A percentile compares a stretch with the other conserved stretches of the same genome.
These are phyloP conservation scores for Oncorhynchus tshawytscha DNA, from an alignment of 2,113 vertebrate species.

Conservation along the genomic window DNA sequence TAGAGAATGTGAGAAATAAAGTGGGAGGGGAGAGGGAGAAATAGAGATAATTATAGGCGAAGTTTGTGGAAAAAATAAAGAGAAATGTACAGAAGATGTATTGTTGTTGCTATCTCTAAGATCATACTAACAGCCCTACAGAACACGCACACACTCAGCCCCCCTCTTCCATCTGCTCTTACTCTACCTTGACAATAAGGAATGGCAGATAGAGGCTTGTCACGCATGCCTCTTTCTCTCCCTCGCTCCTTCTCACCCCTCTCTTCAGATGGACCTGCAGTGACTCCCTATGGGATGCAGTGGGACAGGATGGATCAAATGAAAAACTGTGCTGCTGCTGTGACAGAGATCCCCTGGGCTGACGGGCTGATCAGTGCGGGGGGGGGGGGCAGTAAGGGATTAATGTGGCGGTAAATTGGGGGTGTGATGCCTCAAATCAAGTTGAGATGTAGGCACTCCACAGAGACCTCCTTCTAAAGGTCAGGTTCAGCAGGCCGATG, in stretches of 20 bases:
- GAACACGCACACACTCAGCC: neutral
- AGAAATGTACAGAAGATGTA: neutral
- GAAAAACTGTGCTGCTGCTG: constrained; percentile 16
- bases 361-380: neutral
- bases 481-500: constrained; percentile 23
- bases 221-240: neutral
- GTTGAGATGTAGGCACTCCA: neutral
- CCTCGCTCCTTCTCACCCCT: neutral
- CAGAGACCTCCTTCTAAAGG: constrained; percentile 29
- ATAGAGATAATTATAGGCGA: too few relatives aligned
- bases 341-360: constrained; percentile 7
- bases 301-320: constrained; percentile 7
- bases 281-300: constrained; percentile 2
- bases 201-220: neutral
- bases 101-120: neutral
- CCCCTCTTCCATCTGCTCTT: neutral
- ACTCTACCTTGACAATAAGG: neutral
- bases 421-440: constrained; percentile 41
- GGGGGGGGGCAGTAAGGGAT: constrained; percentile 2
- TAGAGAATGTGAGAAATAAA: too few relatives aligned
- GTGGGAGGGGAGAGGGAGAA: too few relatives aligned
- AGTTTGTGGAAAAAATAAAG: neutral
- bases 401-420: constrained; percentile 41
- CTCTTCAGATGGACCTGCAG: constrained; percentile 2
- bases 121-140: neutral